phyloP scores from a whole-genome alignment of 2,888 invertebrate species.

The Dermolepida albohirtum region DNA sequence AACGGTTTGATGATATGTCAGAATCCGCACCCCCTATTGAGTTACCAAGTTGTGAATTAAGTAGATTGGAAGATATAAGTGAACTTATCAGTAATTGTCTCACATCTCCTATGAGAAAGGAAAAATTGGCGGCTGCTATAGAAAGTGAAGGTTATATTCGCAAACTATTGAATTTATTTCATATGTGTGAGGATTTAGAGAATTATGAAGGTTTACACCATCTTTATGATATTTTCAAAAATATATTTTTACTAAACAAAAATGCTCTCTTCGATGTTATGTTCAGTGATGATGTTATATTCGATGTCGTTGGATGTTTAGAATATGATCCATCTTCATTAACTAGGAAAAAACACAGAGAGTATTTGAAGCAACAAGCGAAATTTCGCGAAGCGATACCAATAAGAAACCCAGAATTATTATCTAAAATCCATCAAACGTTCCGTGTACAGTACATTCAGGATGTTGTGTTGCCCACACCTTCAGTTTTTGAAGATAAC shows the following conservation, averaged over 20 bases:
- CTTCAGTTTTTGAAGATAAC: constrained; percentile 99
- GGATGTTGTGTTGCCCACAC: constrained; percentile 98
- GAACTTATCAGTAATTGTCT: constrained; percentile 91
- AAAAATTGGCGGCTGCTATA: constrained; percentile 92
- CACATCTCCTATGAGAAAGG: constrained; percentile 90
- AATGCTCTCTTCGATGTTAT: constrained; percentile 97
- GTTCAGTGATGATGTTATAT: constrained; percentile 96
- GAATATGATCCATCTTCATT: constrained; percentile 95
- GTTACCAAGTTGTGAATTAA: constrained; percentile 94
- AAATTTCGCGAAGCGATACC: constrained; percentile 94
- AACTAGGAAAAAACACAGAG: constrained; percentile 92
- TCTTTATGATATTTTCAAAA: constrained; percentile 98
- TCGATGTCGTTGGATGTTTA: constrained; percentile 97
- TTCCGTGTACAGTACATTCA: constrained; percentile 99
- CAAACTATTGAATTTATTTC: constrained; percentile 94
- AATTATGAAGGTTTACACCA: constrained; percentile 95
- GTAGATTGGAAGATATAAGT: constrained; percentile 93
- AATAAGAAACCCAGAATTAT: constrained; percentile 92
- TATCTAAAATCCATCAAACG: constrained; percentile 99
- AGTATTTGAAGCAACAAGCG: constrained; percentile 93
- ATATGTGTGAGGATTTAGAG: constrained; percentile 97
- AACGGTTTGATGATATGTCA: constrained; percentile 95
- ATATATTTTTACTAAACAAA: constrained; percentile 98
- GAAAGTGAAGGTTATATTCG: constrained; percentile 96
- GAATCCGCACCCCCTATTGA: constrained; percentile 95